Evolutionary conservation across 2,797 vertebrate species (phyloP).

Genomic region (Bufotes viridis): DNA sequence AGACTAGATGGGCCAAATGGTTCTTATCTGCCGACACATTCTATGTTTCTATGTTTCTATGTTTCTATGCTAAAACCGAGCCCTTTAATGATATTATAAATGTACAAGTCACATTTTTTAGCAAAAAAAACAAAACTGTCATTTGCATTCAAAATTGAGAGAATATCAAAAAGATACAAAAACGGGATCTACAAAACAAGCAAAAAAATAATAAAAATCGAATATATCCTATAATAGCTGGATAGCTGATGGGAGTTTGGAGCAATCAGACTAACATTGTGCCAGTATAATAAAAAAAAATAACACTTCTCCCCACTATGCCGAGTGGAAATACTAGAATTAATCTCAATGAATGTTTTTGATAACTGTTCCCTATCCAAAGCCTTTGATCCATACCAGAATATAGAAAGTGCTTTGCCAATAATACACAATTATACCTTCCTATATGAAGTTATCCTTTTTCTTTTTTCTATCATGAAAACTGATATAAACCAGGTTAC

Average conservation of each 20-base stretch:
- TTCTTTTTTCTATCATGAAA: background rate
- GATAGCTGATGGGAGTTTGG: slow-evolving; percentile 34
- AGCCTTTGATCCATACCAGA: slow-evolving; percentile 60
- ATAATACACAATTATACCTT: slow-evolving; percentile 23
- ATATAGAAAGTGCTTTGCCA: slow-evolving; percentile 47
- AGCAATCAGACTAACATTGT: slow-evolving; percentile 54
- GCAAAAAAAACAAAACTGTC: background rate
- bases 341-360: slow-evolving; percentile 34
- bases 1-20: too few relatives aligned
- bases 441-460: background rate
- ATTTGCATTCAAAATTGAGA: background rate
- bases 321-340: slow-evolving; percentile 44
- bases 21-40: too few relatives aligned
- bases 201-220: background rate
- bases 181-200: slow-evolving; percentile 10
- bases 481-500: background rate
- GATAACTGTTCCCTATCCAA: slow-evolving; percentile 35
- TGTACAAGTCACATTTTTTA: background rate
- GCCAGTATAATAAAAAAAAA: slow-evolving; percentile 50
- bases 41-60: too few relatives aligned
- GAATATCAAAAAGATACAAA: slow-evolving; percentile 10
- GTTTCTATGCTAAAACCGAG: background rate
- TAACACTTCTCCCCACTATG: slow-evolving; percentile 30
- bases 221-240: slow-evolving; percentile 18
- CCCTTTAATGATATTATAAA: background rate